Evolutionary conservation across 2,888 invertebrate species (phyloP).

Genomic region (Thera obeliscata): DNA sequence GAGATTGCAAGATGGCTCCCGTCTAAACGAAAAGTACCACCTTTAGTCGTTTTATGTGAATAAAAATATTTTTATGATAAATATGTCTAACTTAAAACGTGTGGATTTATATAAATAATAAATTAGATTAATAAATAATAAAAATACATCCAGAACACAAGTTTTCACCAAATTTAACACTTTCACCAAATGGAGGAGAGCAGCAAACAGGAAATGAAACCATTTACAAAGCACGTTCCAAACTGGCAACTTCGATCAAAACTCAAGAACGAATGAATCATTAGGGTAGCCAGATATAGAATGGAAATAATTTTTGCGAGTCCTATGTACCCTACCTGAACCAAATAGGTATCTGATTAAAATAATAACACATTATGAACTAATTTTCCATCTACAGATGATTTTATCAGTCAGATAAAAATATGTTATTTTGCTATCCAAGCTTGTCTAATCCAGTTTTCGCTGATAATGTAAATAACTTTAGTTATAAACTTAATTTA

Average conservation of each 20-base stretch:
- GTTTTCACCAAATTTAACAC: constrained; percentile 75
- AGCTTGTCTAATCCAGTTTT: no score
- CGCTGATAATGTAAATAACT: no score
- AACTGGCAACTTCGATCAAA: constrained; percentile 19
- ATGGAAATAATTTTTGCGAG: no score
- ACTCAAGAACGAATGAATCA: background rate
- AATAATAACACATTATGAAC: no score
- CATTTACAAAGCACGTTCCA: constrained; percentile 76
- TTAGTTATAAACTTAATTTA: no score
- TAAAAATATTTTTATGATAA: constrained; percentile 62
- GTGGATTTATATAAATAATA: constrained; percentile 77
- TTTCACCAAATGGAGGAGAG: constrained; percentile 78
- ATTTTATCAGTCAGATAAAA: no score
- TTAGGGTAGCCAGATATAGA: constrained; percentile 13
- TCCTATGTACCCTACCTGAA: no score
- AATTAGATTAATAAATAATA: constrained; percentile 78
- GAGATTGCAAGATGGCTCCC: constrained; percentile 94
- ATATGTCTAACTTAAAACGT: constrained; percentile 67
- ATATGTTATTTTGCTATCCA: no score
- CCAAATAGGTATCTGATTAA: no score
- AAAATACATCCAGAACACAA: constrained; percentile 70
- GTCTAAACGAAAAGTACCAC: constrained; percentile 91
- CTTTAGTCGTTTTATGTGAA: constrained; percentile 84
- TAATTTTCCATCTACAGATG: no score
- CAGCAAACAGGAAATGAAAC: constrained; percentile 84